Base-by-base conservation (phyloP, 2,113 vertebrate species). In the Aegithalos caudatus region DNA sequence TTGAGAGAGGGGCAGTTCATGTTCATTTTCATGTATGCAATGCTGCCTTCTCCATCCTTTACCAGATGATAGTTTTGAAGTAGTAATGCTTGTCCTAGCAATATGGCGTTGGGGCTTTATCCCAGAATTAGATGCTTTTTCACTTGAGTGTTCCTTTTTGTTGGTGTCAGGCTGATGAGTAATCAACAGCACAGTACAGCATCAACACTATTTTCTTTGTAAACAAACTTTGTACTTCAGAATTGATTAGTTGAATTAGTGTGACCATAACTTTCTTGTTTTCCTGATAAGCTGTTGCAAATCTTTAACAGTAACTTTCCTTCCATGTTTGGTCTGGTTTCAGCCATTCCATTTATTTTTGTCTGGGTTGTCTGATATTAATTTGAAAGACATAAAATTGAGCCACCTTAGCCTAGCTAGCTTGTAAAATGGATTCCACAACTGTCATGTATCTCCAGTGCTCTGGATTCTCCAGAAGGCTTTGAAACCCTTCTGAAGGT, bases 241-340 rank as follows among this genome's bases (percentile, higher is more conserved):
- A 77, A 80, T 53, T 35, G 27, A 54, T 37, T 42, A 45, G 7
- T 64, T 31, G 56, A 72, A 88, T 61, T 57, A 53, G 5, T 53
- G 85, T 50, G 35, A 58, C 10, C 4, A 45, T 22, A 61, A 54
- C 3, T 58, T 71, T 45, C 8, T 28, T 80, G 60, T 29, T 37
- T 10, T 0, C 7, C 25, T 7, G 13, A 25, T 23, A 28, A 58
- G 1, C 14, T 60, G 4, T 31, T 87, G 28, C 25, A 81, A 58
- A 60, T 81, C n/a, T 57, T 56, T 51, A 65, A 42, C 4, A 9
- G 4, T 25, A 61, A 47, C 23, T 50, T 71, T 54, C 6, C 29
- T 93, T 84, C 1, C 0, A 35, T 45, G 7, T 44, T 24, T 60
- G 10, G 12, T 73, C 23, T 0, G 0, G 10, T 47, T 83, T 82